These are phyloP conservation scores for Augochlora pura DNA, from an alignment of 1,140 invertebrate species.

Conservation along the genomic window DNA sequence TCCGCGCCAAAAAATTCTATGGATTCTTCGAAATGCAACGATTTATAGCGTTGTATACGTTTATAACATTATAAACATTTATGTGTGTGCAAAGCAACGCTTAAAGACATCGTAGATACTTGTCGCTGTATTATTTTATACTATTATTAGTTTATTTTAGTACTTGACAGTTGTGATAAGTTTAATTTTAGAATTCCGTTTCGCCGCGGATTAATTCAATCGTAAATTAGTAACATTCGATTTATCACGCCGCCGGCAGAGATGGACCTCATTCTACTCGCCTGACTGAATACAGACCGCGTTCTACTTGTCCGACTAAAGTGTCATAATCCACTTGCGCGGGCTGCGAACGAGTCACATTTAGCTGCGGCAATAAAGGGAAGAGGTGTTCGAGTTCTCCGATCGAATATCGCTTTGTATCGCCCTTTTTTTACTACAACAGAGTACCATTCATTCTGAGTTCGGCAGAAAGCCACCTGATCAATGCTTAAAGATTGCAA, in stretches of 20 bases:
- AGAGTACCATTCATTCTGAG: background rate
- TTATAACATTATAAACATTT: background rate
- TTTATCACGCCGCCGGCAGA: background rate
- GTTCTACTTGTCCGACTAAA: slow-evolving; percentile 3
- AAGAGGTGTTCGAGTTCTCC: background rate
- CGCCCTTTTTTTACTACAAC: background rate
- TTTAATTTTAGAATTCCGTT: no score
- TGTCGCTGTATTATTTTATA: no score
- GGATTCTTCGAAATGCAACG: no score
- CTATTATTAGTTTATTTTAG: no score
- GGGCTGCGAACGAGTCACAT: background rate
- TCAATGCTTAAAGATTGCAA: no score
- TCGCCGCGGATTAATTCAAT: background rate
- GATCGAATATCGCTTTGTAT: background rate
- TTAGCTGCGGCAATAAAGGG: background rate
- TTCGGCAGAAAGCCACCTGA: no score
- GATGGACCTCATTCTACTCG: background rate
- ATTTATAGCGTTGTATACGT: background rate
- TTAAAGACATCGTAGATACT: no score
- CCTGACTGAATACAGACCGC: background rate
- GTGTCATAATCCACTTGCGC: background rate
- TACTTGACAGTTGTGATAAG: no score
- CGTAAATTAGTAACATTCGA: background rate
- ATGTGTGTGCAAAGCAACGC: background rate
- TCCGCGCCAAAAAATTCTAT: no score